phyloP scores from a whole-genome alignment of 2,888 invertebrate genomes.

The Drosophila cracens region DNA sequence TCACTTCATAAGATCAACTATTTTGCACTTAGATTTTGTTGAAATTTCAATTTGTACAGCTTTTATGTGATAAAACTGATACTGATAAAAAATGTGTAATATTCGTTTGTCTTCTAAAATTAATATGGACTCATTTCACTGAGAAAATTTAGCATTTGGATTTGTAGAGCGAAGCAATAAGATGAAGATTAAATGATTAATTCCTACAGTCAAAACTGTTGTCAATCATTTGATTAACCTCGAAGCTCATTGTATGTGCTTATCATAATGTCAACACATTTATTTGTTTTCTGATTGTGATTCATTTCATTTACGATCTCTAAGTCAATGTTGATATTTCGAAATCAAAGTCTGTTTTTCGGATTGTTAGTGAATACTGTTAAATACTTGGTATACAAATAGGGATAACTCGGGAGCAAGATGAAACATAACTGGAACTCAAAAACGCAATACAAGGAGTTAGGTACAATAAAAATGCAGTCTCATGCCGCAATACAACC shows the following conservation, averaged over 20 bases:
- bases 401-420: constrained; percentile 13
- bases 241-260: background rate
- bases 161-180: background rate
- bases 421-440: constrained; percentile 39
- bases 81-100: background rate
- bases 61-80: background rate
- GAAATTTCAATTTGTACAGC: background rate
- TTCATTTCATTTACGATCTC: background rate
- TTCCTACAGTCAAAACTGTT: background rate
- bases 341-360: constrained; percentile 1
- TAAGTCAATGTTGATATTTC: background rate
- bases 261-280: background rate
- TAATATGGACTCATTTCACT: background rate
- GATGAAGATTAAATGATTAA: background rate
- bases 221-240: background rate
- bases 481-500: constrained; percentile 86
- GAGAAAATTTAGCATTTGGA: background rate
- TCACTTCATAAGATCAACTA: background rate
- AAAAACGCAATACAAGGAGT: constrained; percentile 37
- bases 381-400: constrained; percentile 5
- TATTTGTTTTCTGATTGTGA: background rate
- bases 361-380: background rate
- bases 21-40: background rate
- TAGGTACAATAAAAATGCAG: constrained; percentile 40
- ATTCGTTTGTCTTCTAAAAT: background rate